Percentiles rank a stretch among this genome's conserved stretches.
Conservation (phyloP, 2,888 invertebrate genomes). For the Lithophane ornitopus region DNA sequence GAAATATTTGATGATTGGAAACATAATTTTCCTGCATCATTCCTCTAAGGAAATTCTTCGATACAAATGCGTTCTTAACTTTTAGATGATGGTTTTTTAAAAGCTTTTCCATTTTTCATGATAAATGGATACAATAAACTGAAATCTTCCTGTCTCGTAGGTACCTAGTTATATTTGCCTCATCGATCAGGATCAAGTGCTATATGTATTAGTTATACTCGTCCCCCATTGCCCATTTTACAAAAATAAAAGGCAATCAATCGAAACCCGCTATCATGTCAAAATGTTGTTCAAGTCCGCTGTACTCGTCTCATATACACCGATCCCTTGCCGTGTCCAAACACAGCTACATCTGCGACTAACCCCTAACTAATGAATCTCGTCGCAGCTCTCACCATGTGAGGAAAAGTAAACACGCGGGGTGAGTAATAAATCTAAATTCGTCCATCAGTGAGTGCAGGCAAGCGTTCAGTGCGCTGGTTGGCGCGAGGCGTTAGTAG, state of each 20-base stretch:
- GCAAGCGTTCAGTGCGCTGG: conserved; percentile 70
- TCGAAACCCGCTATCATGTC: not conserved
- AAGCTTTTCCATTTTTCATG: conserved; percentile 10
- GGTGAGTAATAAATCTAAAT: conserved; percentile 81
- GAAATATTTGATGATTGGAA: conserved; percentile 35
- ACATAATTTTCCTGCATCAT: conserved; percentile 19
- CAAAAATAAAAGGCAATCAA: conserved; percentile 1
- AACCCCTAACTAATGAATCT: conserved; percentile 70
- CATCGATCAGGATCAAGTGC: not conserved
- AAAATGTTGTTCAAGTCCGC: conserved; percentile 30
- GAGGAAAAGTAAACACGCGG: conserved; percentile 73
- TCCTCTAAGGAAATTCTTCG: conserved; percentile 4
- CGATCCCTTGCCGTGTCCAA: conserved; percentile 30
- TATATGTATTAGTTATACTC: not conserved
- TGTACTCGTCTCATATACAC: conserved; percentile 13
- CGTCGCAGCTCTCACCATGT: conserved; percentile 65
- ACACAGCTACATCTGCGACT: conserved; percentile 50
- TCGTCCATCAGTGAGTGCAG: conserved; percentile 78
- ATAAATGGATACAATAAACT: conserved; percentile 3
- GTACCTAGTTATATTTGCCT: not conserved
- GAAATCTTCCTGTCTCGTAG: not conserved
- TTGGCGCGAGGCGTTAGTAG: conserved; percentile 69
- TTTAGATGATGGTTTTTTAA: conserved; percentile 25
- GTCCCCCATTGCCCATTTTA: too few relatives aligned
- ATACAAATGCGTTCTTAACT: conserved; percentile 31